Conservation (phyloP, 2,888 invertebrate species). For the Zhuqinia jingwanae region DNA sequence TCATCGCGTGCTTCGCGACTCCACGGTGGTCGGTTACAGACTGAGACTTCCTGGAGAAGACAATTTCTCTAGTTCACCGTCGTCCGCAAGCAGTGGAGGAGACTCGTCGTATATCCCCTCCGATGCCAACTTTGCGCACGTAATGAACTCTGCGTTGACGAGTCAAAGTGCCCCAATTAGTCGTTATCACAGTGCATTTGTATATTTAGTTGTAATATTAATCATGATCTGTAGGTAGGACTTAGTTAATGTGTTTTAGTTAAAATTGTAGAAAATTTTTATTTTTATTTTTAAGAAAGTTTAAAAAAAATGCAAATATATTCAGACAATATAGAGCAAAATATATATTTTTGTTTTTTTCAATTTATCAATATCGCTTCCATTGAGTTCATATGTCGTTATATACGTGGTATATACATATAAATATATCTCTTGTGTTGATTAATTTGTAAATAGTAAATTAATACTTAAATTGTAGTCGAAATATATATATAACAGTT, state of each 20-base stretch:
- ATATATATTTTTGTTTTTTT: conserved; percentile 4
- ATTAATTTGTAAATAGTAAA: conserved; percentile 38
- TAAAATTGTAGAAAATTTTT: not conserved
- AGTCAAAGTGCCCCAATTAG: conserved; percentile 76
- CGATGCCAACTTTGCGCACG: conserved; percentile 70
- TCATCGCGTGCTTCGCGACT: conserved; percentile 73
- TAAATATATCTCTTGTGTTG: conserved; percentile 46
- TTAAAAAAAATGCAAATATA: conserved; percentile 25
- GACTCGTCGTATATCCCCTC: conserved; percentile 49
- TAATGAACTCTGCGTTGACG: conserved; percentile 77
- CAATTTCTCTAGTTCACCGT: conserved; percentile 69
- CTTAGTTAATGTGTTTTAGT: not conserved
- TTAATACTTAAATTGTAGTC: not conserved
- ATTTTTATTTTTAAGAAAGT: conserved; percentile 21
- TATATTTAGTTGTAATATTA: conserved; percentile 72
- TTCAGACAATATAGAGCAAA: no score
- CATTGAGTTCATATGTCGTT: not conserved
- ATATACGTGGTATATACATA: no score
- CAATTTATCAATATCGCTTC: not conserved
- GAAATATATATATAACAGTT: conserved; percentile 9
- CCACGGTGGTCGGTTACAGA: conserved; percentile 71
- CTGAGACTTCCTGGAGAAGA: conserved; percentile 77
- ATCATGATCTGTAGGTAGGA: conserved; percentile 67
- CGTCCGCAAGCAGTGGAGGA: not conserved
- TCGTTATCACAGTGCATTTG: conserved; percentile 76